Base-by-base conservation (phyloP, 1,140 invertebrate species). In the Drosophila nikananu region DNA sequence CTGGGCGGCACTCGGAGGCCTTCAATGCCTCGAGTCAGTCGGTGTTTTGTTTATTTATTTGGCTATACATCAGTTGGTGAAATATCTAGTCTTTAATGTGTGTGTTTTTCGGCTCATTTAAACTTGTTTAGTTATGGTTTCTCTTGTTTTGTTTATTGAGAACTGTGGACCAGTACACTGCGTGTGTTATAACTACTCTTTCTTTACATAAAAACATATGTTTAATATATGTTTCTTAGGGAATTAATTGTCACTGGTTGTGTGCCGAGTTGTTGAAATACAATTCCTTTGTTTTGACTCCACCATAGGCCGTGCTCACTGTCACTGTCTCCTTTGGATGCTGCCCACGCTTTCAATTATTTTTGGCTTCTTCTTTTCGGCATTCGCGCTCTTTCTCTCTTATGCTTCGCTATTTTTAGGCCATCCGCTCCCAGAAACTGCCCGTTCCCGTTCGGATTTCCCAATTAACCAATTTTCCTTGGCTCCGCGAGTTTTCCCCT, bases 331-430 rank as follows among this genome's bases (percentile, higher is more conserved):
- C 37, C 51, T 57, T 72, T 66, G 55, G 46, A 57, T 57, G 44
- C 71, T 83, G 66, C 83, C 75, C 80, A 76, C 83, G 72, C 83
- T 60, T 49, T 60, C 65, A 57, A 61, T 77, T 76, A 60, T 59
- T 62, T 87, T 80, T 66, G 57, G 51, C 66, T 54, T 61, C 58
- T 72, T 73, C 51, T 65, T 82, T 61, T 76, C 41, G 35, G 54
- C 23, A 51, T 48, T 61, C 49, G 41, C 74, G 7, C 37, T 39
- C 46, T 39, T 35, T 78, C 62, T 54, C 60, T 79, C 60, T 80
- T 42, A 61, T 63, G 57, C 52, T 70, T 59, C 32, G 76, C 70
- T 87, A 89, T 87, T 89, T 81, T 61, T 87, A 83, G 84, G 46
- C 39, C 44, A 46, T 68, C 63, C 55, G 65, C 68, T 77, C 61